These are phyloP conservation scores for Cyanistes caeruleus DNA, from an alignment of 2,113 vertebrate species.

Conservation along the genomic window DNA sequence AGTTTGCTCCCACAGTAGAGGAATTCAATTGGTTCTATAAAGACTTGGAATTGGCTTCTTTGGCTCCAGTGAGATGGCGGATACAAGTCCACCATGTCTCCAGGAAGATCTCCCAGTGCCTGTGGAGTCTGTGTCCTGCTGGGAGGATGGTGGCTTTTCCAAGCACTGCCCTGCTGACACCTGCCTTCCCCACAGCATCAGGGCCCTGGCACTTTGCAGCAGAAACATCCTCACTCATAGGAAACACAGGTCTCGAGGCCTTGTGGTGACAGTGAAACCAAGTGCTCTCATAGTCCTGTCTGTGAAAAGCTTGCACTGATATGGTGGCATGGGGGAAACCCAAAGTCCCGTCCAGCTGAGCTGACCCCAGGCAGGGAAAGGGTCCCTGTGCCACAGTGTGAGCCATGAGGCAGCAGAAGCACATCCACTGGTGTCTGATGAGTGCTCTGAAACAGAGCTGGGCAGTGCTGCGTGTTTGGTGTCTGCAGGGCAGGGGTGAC, in stretches of 20 bases:
- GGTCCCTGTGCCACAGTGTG: rapidly evolving
- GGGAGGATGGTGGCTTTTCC: background rate
- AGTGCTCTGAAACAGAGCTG: background rate
- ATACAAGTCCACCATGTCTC: rapidly evolving
- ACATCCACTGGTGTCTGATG: background rate
- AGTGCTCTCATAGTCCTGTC: rapidly evolving
- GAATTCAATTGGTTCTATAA: background rate
- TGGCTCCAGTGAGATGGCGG: background rate
- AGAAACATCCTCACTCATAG: background rate
- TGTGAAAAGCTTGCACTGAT: background rate
- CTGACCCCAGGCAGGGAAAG: background rate
- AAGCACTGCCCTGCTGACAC: background rate
- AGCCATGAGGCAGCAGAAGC: background rate
- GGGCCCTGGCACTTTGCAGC: rapidly evolving
- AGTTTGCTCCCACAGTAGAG: background rate
- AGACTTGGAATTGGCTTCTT: background rate
- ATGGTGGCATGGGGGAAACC: background rate
- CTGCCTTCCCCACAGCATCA: background rate
- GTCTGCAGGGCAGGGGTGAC: background rate
- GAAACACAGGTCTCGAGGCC: background rate
- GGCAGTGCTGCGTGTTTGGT: background rate
- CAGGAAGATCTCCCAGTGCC: background rate
- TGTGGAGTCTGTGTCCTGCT: background rate
- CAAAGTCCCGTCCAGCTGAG: background rate
- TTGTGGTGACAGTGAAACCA: background rate